phyloP scores from a whole-genome alignment of 2,888 invertebrate genomes.

The Colostygia pectinataria region DNA sequence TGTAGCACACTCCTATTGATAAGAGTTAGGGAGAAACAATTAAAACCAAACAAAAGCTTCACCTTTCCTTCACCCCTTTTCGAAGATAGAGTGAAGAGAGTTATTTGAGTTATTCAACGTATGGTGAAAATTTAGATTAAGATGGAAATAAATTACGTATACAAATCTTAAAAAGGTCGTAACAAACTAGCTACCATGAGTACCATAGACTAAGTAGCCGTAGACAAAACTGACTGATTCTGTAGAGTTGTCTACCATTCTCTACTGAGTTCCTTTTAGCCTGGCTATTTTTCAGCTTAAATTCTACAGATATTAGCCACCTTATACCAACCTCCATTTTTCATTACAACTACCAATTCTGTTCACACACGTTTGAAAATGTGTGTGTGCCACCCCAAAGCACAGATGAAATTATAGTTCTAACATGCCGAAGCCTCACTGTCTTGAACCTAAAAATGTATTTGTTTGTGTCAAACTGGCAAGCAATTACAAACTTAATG shows the following conservation, averaged over 20 bases:
- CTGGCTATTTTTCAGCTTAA: too few relatives aligned
- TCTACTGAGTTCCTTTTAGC: too few relatives aligned
- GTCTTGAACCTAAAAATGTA: not conserved
- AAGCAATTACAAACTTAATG: not conserved
- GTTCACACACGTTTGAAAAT: slow-evolving; percentile 28
- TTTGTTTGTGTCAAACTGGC: not conserved
- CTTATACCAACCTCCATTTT: slow-evolving; percentile 32
- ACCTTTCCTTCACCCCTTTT: slow-evolving; percentile 3
- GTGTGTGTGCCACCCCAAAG: slow-evolving; percentile 33
- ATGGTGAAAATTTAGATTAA: too few relatives aligned
- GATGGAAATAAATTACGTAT: too few relatives aligned
- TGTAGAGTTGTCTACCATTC: too few relatives aligned
- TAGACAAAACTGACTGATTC: too few relatives aligned
- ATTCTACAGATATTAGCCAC: too few relatives aligned
- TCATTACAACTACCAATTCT: slow-evolving; percentile 36
- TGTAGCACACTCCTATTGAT: not conserved
- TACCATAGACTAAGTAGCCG: too few relatives aligned
- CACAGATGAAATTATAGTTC: slow-evolving; percentile 1
- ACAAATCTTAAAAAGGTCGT: too few relatives aligned
- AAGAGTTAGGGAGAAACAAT: not conserved
- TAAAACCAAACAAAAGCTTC: slow-evolving; percentile 1
- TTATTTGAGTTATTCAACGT: slow-evolving; percentile 23
- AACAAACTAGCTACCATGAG: too few relatives aligned
- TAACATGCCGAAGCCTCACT: not conserved
- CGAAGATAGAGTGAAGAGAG: slow-evolving; percentile 27